A percentile compares a stretch with the other conserved stretches of the same genome.
Conservation (phyloP, 2,113 vertebrate genomes). For the Zeus faber region DNA sequence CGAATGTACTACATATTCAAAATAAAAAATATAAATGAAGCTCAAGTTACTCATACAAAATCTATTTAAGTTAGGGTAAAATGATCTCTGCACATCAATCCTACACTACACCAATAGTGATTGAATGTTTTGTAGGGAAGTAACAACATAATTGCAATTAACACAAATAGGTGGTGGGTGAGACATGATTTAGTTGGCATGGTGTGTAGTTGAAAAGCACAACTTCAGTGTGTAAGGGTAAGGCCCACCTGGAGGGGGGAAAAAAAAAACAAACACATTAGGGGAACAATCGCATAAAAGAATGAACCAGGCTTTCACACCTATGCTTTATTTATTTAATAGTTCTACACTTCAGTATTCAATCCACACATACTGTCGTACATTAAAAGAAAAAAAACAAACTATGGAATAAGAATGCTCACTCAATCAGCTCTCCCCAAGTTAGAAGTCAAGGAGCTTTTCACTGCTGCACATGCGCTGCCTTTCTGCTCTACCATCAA, state of each 20-base stretch:
- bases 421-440: too few species aligned
- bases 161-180: slow-evolving; percentile 29
- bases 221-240: slow-evolving; percentile 92
- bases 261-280: background rate
- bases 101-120: slow-evolving; percentile 38
- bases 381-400: background rate
- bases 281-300: background rate
- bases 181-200: slow-evolving; percentile 78
- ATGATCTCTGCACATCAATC: slow-evolving; percentile 32
- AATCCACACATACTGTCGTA: too few species aligned
- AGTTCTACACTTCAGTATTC: too few species aligned
- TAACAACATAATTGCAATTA: slow-evolving; percentile 34
- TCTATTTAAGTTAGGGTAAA: slow-evolving; percentile 34
- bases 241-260: slow-evolving; percentile 77
- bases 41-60: slow-evolving; percentile 45
- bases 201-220: slow-evolving; percentile 92
- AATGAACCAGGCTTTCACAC: background rate
- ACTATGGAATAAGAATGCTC: background rate
- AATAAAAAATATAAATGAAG: slow-evolving; percentile 25
- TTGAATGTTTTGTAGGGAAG: slow-evolving; percentile 18
- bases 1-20: slow-evolving; percentile 40
- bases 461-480: too few species aligned
- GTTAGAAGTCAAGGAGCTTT: too few species aligned
- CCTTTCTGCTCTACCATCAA: too few species aligned
- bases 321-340: too few species aligned